Evolutionary conservation across 1,140 invertebrate species (phyloP).

Genomic region (Drosophila sulfurigaster): DNA sequence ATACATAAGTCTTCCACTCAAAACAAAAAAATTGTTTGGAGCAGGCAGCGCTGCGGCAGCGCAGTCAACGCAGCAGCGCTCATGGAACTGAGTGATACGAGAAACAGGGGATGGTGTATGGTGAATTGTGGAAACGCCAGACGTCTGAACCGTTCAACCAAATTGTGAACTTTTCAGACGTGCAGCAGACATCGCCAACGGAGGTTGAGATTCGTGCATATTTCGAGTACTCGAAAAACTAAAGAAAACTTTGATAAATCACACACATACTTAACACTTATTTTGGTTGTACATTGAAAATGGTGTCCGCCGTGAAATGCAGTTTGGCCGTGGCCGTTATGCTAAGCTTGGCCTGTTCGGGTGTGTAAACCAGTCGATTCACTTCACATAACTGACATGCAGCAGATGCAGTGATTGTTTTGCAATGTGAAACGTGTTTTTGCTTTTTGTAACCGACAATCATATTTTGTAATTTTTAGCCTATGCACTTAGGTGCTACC

Average conservation of each 20-base stretch:
- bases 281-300: slow-evolving; percentile 42
- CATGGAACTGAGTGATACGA: slow-evolving; percentile 8
- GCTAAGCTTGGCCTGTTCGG: slow-evolving; percentile 71
- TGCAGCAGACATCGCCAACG: slow-evolving; percentile 65
- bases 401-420: neutral
- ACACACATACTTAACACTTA: neutral
- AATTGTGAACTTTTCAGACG: slow-evolving; percentile 57
- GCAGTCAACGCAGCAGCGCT: slow-evolving; percentile 15
- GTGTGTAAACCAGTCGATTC: slow-evolving; percentile 45
- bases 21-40: slow-evolving; percentile 2
- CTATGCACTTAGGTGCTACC: slow-evolving; percentile 75
- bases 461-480: slow-evolving; percentile 31
- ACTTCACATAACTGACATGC: too few species aligned
- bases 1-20: slow-evolving; percentile 14
- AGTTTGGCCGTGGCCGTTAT: slow-evolving; percentile 77
- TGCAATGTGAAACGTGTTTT: slow-evolving; percentile 17
- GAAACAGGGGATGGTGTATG: slow-evolving; percentile 19
- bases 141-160: slow-evolving; percentile 25
- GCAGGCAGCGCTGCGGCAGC: slow-evolving; percentile 9
- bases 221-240: slow-evolving; percentile 11
- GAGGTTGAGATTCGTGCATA: slow-evolving; percentile 48
- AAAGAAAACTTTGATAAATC: neutral
- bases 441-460: neutral
- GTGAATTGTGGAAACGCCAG: slow-evolving; percentile 7
- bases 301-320: slow-evolving; percentile 76